A percentile compares a stretch with the other conserved stretches of the same genome.
These are phyloP conservation scores for Hippoglossus hippoglossus DNA, from an alignment of 2,797 vertebrate genomes.

Conservation along the genomic window DNA sequence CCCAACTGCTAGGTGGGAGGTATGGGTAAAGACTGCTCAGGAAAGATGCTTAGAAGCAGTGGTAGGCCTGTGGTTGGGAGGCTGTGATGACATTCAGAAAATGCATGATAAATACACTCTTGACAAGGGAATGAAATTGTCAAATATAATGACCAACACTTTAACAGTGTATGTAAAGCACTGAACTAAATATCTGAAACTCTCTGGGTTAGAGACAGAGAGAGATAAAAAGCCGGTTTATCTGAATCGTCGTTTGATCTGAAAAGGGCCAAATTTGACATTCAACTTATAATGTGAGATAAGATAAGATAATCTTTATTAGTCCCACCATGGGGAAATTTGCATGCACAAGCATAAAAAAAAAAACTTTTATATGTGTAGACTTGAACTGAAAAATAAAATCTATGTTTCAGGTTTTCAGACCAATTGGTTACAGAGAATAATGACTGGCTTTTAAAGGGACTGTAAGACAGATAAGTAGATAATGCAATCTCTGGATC, in stretches of 20 bases:
- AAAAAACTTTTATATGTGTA: constrained; percentile 6
- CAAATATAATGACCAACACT: constrained; percentile 40
- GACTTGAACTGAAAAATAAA: background rate
- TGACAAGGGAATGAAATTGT: constrained; percentile 49
- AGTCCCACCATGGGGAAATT: no score
- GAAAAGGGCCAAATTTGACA: no score
- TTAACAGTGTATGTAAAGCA: constrained; percentile 34
- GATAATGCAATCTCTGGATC: constrained; percentile 53
- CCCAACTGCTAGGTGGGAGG: constrained; percentile 58
- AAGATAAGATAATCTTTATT: no score
- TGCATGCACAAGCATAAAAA: constrained; percentile 7
- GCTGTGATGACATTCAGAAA: constrained; percentile 72
- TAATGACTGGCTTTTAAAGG: constrained; percentile 34
- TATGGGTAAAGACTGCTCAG: constrained; percentile 63
- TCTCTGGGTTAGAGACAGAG: constrained; percentile 3
- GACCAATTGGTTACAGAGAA: constrained; percentile 47
- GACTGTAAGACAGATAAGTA: constrained; percentile 39
- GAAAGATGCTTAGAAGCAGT: constrained; percentile 68
- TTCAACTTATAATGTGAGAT: no score
- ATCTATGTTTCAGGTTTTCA: constrained; percentile 39
- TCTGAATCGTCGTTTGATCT: constrained; percentile 3
- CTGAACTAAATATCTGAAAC: constrained; percentile 19
- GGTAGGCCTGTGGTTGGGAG: constrained; percentile 62
- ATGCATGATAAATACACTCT: constrained; percentile 58
- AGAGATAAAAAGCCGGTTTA: background rate